Evolutionary conservation across 1,140 invertebrate species (phyloP), one percentile per base, ranked within the genome.

Genomic region (Doryteuthis pealeii): DNA sequence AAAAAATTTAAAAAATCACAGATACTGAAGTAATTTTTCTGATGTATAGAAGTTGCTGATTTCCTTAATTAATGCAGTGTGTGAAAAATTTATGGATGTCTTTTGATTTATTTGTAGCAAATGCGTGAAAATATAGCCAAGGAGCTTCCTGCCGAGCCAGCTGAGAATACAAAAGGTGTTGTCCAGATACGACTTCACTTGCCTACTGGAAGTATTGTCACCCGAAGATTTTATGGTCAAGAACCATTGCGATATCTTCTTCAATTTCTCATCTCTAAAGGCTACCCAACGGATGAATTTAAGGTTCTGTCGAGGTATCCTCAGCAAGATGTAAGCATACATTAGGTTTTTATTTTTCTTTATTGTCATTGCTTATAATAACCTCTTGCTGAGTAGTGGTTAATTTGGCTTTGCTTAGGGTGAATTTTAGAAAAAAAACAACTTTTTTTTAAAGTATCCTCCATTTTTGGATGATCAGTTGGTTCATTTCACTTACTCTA

Each of bases 281-380:
- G 95, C 65, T 97, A 92, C 89, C 93, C 93, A 73, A 91, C 91
- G 76, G 92, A 94, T 82, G 94, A 96, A 83, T 97, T 93, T 86
- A 97, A 97, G 91, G 92, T 97, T 67, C 92, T 97, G 78, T 93
- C 93, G 80, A 94, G 94, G 85, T 97, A 94, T 93, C 96, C 96
- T 84, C 91, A 95, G 86, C 92, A 93, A 91, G 95, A 97, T 91
- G 85, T 87, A 79, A 86, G 85, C 82, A 54, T 28, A 26, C 54
- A 30, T 75, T 30, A 3, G 40, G 15, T 54, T 71, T 26, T 14
- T 70, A 31, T 69, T 3, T 33, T 43, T 12, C 5, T 65, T 49
- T n/a, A n/a, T n/a, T n/a, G n/a, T n/a, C n/a, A n/a, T n/a, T n/a
- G n/a, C 26, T n/a, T 40, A 40, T 3, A 40, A 40, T 3, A 10